phyloP scores from a whole-genome alignment of 2,113 vertebrate species.

The Mormyrus iriodes region DNA sequence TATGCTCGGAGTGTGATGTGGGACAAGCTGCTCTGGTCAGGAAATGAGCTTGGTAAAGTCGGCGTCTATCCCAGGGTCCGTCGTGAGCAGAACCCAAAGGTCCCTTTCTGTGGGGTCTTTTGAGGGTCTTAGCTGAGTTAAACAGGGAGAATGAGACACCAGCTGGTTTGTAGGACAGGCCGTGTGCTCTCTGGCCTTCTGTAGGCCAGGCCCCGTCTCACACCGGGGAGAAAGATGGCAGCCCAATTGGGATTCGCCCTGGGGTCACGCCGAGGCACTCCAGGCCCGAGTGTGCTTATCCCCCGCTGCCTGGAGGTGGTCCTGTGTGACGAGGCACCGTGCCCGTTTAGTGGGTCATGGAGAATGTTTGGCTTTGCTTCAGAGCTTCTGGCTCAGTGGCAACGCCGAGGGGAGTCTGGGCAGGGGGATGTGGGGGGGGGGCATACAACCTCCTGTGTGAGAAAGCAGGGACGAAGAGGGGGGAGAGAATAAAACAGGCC shows the following conservation, averaged over 20 bases:
- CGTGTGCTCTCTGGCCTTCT: neutral
- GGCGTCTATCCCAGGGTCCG: neutral
- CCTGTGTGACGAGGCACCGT: neutral
- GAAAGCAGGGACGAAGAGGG: no score
- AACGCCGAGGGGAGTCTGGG: neutral
- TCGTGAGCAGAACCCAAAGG: neutral
- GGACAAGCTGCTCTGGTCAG: neutral
- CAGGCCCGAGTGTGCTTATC: neutral
- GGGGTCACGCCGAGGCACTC: neutral
- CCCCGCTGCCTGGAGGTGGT: neutral
- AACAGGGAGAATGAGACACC: neutral
- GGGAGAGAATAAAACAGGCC: neutral
- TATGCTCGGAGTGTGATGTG: neutral
- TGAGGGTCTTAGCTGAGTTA: neutral
- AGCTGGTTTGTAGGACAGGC: neutral
- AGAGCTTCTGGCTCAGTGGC: neutral
- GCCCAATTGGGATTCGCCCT: neutral
- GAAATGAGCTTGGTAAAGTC: neutral
- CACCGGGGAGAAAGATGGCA: neutral
- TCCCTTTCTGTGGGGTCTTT: neutral
- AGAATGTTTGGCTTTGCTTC: constrained; percentile 1
- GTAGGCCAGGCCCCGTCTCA: neutral
- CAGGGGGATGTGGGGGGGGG: neutral
- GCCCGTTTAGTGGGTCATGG: neutral
- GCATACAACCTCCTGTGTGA: neutral